Conservation (phyloP, 37 sponge, comb jelly and placozoan species). For the Spongilla lacustris region DNA sequence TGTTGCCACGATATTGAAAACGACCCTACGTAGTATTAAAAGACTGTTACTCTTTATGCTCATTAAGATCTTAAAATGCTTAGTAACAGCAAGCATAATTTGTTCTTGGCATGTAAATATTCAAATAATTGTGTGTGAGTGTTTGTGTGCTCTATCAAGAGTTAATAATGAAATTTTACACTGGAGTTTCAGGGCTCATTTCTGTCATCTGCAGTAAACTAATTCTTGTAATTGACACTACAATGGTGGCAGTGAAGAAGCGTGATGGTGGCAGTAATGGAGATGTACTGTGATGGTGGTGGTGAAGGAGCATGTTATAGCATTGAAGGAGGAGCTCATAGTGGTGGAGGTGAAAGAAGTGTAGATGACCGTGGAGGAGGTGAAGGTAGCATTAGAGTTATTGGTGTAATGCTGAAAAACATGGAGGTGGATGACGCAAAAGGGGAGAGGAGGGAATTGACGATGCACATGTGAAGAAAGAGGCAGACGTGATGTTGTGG, state of each 20-base stretch:
- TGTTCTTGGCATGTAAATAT: background rate
- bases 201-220: background rate
- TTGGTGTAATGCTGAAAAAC: too few relatives aligned
- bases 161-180: background rate
- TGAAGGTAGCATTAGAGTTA: too few relatives aligned
- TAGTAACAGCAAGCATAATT: conserved; percentile 1
- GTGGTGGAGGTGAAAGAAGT: too few relatives aligned
- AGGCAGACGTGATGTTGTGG: too few relatives aligned
- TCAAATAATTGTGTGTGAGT: background rate
- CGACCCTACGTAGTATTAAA: background rate
- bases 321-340: too few relatives aligned
- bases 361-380: too few relatives aligned
- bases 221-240: conserved; percentile 1
- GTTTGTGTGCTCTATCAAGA: background rate
- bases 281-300: too few relatives aligned
- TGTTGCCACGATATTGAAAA: background rate
- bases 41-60: background rate
- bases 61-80: background rate
- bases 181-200: background rate
- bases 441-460: too few relatives aligned
- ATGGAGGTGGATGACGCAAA: too few relatives aligned
- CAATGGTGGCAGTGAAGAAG: background rate
- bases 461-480: too few relatives aligned
- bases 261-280: too few relatives aligned
- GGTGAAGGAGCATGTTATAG: too few relatives aligned